Base-by-base conservation (phyloP, 1,140 invertebrate genomes). In the Achatina immaculata region DNA sequence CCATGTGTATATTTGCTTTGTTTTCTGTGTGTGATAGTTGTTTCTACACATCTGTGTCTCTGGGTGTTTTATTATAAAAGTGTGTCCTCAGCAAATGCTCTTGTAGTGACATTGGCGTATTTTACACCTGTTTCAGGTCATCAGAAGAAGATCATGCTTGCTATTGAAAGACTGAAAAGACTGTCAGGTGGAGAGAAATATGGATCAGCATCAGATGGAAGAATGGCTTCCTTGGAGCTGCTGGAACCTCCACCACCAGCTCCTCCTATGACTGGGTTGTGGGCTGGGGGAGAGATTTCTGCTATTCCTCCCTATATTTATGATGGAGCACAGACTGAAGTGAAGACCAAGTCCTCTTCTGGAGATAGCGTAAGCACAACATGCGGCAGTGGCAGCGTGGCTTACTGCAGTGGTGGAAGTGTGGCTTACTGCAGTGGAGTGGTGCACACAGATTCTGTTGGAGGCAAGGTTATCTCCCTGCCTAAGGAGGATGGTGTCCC, bases 111-210 rank as follows among this genome's bases (percentile, higher is more conserved):
- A n/a, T n/a, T n/a, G n/a, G n/a, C n/a, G n/a, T n/a, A n/a, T n/a
- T n/a, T n/a, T n/a, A n/a, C n/a, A n/a, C 7, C 24, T 74, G 51
- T 40, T 42, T 16, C 97, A 88, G 98, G 98, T 38, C 98, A 99
- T 91, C 98, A 99, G 91, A 99, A 99, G 93, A 98, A 99, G 92
- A 95, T 99, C 83, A 94, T 98, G 85, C 92, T 99, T 84, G 98
- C 98, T 76, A 98, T 99, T 85, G 99, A 99, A 90, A 94, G 97
- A 91, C 94, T 99, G 24, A 99, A 99, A 92, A 96, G 98, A 89
- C 96, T 98, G 79, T 84, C 88, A 72, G 84, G 85, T 48, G 86
- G 85, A 74, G 76, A 80, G 31, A 90, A 89, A 74, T 83, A 89
- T 21, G 78, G 87, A 45, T 89, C 88, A 0, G 82, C 84, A 42